Evolutionary conservation across 2,113 vertebrate genomes (phyloP), one percentile per base, ranked within the genome.

Genomic region (Calonectris borealis): DNA sequence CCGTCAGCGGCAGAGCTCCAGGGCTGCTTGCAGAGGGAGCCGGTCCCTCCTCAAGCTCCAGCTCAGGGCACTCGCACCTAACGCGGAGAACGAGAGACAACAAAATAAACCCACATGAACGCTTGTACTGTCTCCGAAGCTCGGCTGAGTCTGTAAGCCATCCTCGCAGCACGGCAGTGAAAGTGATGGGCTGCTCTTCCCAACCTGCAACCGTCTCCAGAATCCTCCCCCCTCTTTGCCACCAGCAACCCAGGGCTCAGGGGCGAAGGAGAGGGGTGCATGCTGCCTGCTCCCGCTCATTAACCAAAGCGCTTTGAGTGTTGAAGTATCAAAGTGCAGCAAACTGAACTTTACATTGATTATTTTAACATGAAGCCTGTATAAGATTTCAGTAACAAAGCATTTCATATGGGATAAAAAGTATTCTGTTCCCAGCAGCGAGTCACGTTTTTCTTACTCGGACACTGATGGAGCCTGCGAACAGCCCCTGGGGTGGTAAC

Each of bases 61-160:
- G 69, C 54, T 62, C 46, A 75, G 65, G 49, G 29, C 36, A 54
- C 40, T 62, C 1, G 3, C 42, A 54, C 27, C 16, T 25, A 36
- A 54, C 0, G 0, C 0, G 1, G 55, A 40, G 46, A 70, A 58
- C 0, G 0, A 82, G 46, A 60, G n/a, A 48, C 38, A 55, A 38
- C 31, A 65, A 38, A 55, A 27, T 10, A 26, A 79, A 76, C 25
- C 16, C 57, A 12, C 3, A 1, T 4, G 22, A 85, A 42, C 25
- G 2, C 36, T 44, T 36, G 34, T 11, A 16, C 38, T 16, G 22
- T 7, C 38, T 64, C 42, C 2, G 15, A 65, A 73, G 27, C 46
- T 16, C 1, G 7, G 76, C 54, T 7, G 32, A 49, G 69, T 10
- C 60, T 54, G 24, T n/a, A 46, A 64, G 57, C 26, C 17, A n/a